Evolutionary conservation across 2,797 vertebrate species (phyloP), one percentile per base, ranked within the genome.

Genomic region (Falco columbarius): DNA sequence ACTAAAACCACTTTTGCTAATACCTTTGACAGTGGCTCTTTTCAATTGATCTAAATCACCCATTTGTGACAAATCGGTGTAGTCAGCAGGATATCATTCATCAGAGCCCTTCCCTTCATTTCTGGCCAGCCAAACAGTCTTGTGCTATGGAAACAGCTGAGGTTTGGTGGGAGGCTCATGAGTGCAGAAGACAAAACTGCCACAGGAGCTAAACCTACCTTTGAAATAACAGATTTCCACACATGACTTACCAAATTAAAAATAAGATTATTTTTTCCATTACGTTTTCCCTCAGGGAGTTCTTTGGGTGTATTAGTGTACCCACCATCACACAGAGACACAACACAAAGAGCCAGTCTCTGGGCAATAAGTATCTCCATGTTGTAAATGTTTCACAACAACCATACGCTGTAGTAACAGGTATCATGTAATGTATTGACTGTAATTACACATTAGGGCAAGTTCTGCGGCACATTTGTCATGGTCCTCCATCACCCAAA

Each of bases 121-220:
- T 61, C 62, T 72, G 63, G 27, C 23, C 54, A 66, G 42, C 12
- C 36, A 62, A 46, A 66, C 7, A 67, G 42, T 19, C 14, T 12
- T 6, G 21, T 40, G 36, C 36, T 66, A 52, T 2, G 2, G 42
- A 58, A 89, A 76, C 32, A 20, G 14, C 61, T 24, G 71, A 84
- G 52, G 34, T 75, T 26, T 0, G 1, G 36, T 3, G 6, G 13
- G 38, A 68, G 32, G 26, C 5, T 54, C 9, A 1, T 23, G 24
- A 63, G 15, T 2, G 2, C 55, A 46, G 66, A 62, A 77, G 29
- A 59, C 16, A 81, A 68, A 85, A 58, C 22, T 70, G 16, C 30
- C 67, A 34, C 47, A 54, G 16, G 21, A 89, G 29, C 4, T 54
- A 81, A 86, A 34, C 4, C 6, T 67, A 13, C 11, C 16, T 79